Evolutionary conservation across 2,113 vertebrate genomes (phyloP).

Genomic region (Craseonycteris thonglongyai): DNA sequence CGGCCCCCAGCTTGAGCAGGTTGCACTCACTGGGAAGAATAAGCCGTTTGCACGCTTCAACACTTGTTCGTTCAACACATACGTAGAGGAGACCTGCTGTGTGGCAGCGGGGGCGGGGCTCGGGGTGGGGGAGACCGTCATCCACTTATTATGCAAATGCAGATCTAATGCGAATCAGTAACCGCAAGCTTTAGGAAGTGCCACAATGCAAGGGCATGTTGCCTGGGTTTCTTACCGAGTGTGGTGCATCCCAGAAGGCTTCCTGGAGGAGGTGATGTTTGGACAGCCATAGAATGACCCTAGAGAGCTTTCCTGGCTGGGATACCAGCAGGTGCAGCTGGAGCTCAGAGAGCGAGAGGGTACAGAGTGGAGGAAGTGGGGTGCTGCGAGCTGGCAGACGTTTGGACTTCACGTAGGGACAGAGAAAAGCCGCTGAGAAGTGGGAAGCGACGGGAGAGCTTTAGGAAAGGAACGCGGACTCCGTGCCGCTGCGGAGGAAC

Average conservation of each 20-base stretch:
- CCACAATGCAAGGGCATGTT: accelerated
- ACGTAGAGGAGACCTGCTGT: not conserved
- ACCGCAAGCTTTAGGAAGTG: not conserved
- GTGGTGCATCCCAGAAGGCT: not conserved
- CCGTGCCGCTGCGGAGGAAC: not conserved
- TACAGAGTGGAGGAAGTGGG: not conserved
- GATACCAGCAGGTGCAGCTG: not conserved
- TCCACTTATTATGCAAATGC: not conserved
- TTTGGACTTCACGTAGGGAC: not conserved
- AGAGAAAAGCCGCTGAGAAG: not conserved
- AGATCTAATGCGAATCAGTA: not conserved
- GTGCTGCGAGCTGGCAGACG: too few species aligned
- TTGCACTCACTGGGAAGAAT: not conserved
- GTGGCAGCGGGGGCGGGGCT: not conserved
- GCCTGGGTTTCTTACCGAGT: not conserved
- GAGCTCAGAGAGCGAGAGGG: not conserved
- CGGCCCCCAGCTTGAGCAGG: not conserved
- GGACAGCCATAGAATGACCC: not conserved
- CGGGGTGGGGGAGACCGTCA: not conserved
- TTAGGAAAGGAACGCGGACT: not conserved
- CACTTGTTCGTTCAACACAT: not conserved
- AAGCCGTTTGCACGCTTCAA: not conserved
- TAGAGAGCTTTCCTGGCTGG: not conserved
- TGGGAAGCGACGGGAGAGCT: not conserved
- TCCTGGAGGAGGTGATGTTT: not conserved